Conservation (phyloP, 2,888 invertebrate species). For the Eupeodes latifasciatus region DNA sequence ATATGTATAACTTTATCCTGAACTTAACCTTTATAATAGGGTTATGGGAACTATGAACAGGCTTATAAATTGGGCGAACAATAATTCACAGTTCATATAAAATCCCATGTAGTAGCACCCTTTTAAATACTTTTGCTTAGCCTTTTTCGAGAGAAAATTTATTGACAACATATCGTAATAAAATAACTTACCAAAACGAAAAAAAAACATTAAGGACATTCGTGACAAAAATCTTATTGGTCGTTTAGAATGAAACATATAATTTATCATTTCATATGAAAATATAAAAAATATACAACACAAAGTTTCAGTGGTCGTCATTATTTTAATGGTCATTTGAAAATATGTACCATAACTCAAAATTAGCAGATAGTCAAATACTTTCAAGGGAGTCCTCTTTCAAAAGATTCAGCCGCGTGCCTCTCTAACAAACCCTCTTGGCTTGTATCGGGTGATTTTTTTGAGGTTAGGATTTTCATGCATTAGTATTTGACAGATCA, state of each 20-base stretch:
- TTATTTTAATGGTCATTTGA: conserved; percentile 35
- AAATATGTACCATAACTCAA: conserved; percentile 44
- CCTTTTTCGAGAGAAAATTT: background rate
- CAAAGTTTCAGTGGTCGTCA: background rate
- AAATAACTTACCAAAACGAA: background rate
- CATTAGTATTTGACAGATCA: too few relatives aligned
- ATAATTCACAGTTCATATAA: too few relatives aligned
- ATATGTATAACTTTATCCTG: too few relatives aligned
- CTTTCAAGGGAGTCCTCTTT: conserved; percentile 14
- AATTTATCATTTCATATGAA: conserved; percentile 1
- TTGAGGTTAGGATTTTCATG: too few relatives aligned
- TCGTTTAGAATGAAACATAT: background rate
- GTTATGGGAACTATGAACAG: too few relatives aligned
- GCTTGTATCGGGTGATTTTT: too few relatives aligned
- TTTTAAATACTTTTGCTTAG: background rate
- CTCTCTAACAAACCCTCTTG: conserved; percentile 10
- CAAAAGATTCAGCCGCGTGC: background rate
- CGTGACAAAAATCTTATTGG: background rate
- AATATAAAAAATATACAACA: background rate
- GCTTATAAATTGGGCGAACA: too few relatives aligned
- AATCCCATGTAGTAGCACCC: background rate
- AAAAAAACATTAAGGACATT: conserved; percentile 6
- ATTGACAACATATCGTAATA: conserved; percentile 3
- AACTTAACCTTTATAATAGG: too few relatives aligned
- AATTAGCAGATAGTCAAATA: conserved; percentile 49